Evolutionary conservation across 1,140 invertebrate genomes (phyloP).

Genomic region (Ephestia elutella): DNA sequence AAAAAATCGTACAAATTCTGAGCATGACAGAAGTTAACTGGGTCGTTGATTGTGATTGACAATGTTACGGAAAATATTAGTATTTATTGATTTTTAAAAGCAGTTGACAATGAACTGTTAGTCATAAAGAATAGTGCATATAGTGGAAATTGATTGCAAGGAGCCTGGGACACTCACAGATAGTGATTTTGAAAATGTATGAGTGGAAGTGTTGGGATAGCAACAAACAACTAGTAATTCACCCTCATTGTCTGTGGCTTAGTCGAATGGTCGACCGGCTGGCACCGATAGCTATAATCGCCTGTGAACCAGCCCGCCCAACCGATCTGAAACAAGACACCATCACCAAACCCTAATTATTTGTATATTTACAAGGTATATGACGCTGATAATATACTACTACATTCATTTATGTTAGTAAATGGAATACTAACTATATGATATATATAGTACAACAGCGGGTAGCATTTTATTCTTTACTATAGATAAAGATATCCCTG

Average conservation of each 20-base stretch:
- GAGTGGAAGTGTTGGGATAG: conserved; percentile 14
- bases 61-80: not conserved
- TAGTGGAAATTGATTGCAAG: not conserved
- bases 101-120: not conserved
- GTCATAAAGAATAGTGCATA: not conserved
- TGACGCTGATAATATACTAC: not conserved
- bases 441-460: conserved; percentile 20
- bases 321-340: conserved; percentile 85
- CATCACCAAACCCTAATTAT: conserved; percentile 67
- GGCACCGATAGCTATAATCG: conserved; percentile 94
- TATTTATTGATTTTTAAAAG: not conserved
- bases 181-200: conserved; percentile 9
- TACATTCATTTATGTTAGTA: conserved; percentile 17
- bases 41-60: too few relatives aligned
- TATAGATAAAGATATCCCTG: conserved; percentile 17
- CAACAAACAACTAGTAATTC: conserved; percentile 53
- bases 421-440: not conserved
- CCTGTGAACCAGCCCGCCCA: conserved; percentile 90
- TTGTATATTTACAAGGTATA: conserved; percentile 38
- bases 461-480: conserved; percentile 10
- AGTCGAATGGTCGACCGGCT: conserved; percentile 95
- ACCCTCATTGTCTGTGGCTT: conserved; percentile 92
- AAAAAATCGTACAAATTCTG: too few relatives aligned
- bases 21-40: too few relatives aligned
- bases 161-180: not conserved